A percentile compares a stretch with the other conserved stretches of the same genome.
These are phyloP conservation scores for Rhadina sibilatrix DNA, from an alignment of 2,113 vertebrate species.

Conservation along the genomic window DNA sequence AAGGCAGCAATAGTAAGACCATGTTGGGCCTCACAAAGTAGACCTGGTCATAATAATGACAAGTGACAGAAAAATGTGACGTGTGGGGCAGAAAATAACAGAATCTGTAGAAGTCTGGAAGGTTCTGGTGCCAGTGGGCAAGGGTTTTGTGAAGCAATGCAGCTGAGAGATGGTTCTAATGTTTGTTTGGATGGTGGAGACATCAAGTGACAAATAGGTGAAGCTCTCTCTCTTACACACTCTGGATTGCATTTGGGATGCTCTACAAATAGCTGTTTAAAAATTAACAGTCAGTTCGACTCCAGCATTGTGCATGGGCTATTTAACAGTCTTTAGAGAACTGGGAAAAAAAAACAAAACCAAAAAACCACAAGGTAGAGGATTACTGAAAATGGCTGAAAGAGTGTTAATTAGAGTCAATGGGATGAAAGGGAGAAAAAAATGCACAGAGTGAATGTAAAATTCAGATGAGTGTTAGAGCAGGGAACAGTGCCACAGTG, in stretches of 20 bases:
- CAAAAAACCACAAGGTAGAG: neutral
- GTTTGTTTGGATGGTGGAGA: neutral
- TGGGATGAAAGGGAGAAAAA: constrained; percentile 21
- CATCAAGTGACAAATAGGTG: neutral
- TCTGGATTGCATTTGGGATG: neutral
- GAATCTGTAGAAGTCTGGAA: neutral
- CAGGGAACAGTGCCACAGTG: neutral
- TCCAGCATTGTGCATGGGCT: neutral
- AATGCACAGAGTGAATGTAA: neutral
- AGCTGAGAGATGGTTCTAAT: neutral
- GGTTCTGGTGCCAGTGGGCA: neutral
- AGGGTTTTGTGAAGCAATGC: neutral
- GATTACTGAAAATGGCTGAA: constrained; percentile 27
- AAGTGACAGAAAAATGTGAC: neutral
- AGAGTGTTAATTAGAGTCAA: constrained; percentile 25
- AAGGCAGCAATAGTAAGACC: neutral
- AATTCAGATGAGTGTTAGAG: neutral
- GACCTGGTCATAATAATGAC: neutral
- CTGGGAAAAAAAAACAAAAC: neutral
- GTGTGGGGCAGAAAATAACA: neutral
- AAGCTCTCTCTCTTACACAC: neutral
- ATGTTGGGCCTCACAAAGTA: neutral
- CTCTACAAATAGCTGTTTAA: neutral
- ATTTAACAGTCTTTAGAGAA: neutral
- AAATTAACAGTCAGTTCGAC: neutral